Evolutionary conservation across 2,113 vertebrate species (phyloP), one percentile per base, ranked within the genome.

Genomic region (Gracilinanus agilis): DNA sequence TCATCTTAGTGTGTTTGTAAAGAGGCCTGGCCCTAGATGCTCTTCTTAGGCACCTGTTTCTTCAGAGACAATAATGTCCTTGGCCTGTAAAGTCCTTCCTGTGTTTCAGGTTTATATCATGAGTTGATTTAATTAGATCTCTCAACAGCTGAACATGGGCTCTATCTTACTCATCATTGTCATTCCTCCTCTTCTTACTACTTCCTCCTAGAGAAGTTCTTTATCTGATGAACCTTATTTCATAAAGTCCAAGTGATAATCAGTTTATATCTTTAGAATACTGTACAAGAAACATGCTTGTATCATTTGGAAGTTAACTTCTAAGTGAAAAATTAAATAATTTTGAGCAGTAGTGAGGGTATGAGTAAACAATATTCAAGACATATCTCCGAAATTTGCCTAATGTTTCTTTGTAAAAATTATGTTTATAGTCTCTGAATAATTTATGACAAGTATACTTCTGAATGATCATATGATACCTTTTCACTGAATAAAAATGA

Each of bases 141-240:
- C n/a, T 83, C 67, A 40, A 23, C 58, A 83, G 19, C n/a, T 83
- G n/a, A 83, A 40, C n/a, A 40, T 83, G 19, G 67, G 19, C 1
- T 83, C 16, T 83, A 2, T 21, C 34, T 83, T 40, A 40, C 19
- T 83, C 16, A 44, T 56, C 13, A 9, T 55, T 24, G 3, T 11
- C 3, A 6, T 24, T n/a, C 29, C 23, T 54, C 29, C 40, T 61
- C 54, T 34, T 58, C 34, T 67, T 27, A 3, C 0, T 27, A 16
- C 75, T 58, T 25, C 25, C 56, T 90, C 27, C 53, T 27, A 0
- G 0, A 24, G 25, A 0, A 1, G 7, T 24, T 0, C 83, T 92
- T 34, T 24, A 3, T 40, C 6, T 40, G 8, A 40, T 83, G 34
- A 5, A 83, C 16, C 16, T 40, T 4, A 83, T 83, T 83, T 83